Evolutionary conservation across 2,888 invertebrate species (phyloP).

Genomic region (Synanthedon formicaeformis): DNA sequence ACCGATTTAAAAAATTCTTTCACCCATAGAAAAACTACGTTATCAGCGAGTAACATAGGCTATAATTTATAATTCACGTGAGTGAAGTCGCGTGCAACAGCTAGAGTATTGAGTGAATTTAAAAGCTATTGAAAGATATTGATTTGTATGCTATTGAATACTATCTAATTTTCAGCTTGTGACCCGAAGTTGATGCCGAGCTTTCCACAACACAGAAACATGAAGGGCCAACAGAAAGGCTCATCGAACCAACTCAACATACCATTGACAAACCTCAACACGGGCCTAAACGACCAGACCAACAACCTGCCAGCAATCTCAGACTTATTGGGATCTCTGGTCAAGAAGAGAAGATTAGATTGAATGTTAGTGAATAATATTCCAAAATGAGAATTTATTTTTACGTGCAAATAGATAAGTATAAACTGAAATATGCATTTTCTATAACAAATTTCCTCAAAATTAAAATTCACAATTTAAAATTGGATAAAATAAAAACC

Average conservation of each 20-base stretch:
- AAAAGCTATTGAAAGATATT: not conserved
- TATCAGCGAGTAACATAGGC: no score
- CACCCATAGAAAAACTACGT: no score
- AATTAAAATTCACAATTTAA: no score
- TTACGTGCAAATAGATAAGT: no score
- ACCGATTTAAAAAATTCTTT: no score
- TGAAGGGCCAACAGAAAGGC: slow-evolving; percentile 68
- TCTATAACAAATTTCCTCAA: no score
- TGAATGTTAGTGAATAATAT: slow-evolving; percentile 31
- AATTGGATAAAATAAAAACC: no score
- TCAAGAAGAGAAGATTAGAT: slow-evolving; percentile 83
- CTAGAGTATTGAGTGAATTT: not conserved
- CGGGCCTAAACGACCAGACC: slow-evolving; percentile 77
- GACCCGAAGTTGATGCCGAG: slow-evolving; percentile 98
- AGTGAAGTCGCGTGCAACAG: no score
- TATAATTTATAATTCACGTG: no score
- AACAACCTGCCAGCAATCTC: slow-evolving; percentile 84
- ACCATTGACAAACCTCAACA: slow-evolving; percentile 61
- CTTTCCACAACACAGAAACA: slow-evolving; percentile 95
- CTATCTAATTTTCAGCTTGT: slow-evolving; percentile 77
- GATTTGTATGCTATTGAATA: no score
- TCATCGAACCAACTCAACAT: slow-evolving; percentile 52
- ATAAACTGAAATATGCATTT: no score
- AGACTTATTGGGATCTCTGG: slow-evolving; percentile 83
- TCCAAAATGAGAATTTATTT: no score